Percentiles rank a stretch among this genome's conserved stretches.
phyloP scores from a whole-genome alignment of 2,113 vertebrate species.

The Urocolius indicus region DNA sequence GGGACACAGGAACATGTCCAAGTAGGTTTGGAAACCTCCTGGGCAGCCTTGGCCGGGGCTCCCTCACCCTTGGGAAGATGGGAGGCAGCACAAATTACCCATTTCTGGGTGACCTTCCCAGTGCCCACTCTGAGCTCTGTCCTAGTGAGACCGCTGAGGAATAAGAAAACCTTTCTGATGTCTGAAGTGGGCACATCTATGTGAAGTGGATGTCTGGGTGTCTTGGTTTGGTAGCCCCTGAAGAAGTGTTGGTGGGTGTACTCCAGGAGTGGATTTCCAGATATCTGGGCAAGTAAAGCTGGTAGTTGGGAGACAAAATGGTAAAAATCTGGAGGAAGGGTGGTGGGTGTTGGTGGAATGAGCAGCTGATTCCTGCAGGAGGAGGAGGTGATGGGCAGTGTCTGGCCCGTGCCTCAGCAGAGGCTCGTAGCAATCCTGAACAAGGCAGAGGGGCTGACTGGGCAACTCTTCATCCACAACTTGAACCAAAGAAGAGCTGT shows the following conservation, averaged over 20 bases:
- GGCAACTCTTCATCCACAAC: neutral
- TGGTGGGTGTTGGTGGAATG: neutral
- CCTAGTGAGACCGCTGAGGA: neutral
- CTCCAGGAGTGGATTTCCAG: neutral
- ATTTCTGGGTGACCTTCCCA: neutral
- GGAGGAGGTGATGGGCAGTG: neutral
- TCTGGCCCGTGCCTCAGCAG: fast-evolving
- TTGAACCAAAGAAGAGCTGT: neutral
- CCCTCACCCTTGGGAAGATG: neutral
- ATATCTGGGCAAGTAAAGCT: neutral
- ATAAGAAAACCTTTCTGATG: neutral
- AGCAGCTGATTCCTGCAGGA: neutral
- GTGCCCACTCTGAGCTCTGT: neutral
- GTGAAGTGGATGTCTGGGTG: neutral
- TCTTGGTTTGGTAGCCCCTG: neutral
- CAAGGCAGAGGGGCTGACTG: neutral
- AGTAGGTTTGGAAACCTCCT: too few relatives aligned
- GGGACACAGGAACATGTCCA: too few relatives aligned
- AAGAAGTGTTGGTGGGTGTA: neutral
- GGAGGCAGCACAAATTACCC: neutral
- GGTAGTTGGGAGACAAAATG: neutral
- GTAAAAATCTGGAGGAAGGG: neutral
- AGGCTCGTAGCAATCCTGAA: neutral
- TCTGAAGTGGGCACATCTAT: neutral
- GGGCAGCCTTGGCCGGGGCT: too few relatives aligned